A percentile compares a stretch with the other conserved stretches of the same genome.
These are phyloP conservation scores for Drosophila parabipectinata DNA, from an alignment of 1,140 invertebrate genomes.

Conservation along the genomic window DNA sequence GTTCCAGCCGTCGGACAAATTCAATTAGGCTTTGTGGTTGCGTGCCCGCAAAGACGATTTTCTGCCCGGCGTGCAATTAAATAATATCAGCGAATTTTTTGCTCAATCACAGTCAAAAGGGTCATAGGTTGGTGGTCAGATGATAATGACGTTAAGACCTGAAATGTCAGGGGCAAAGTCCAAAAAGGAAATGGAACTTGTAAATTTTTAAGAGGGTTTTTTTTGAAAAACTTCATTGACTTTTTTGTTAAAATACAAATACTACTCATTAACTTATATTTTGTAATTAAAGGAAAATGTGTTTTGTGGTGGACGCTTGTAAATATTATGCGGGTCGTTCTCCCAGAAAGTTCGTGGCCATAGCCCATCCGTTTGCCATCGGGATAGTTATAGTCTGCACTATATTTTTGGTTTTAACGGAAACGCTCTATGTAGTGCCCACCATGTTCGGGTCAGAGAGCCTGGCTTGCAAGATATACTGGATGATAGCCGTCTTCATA, in stretches of 20 bases:
- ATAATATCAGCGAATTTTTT: constrained; percentile 30
- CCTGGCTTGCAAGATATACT: constrained; percentile 30
- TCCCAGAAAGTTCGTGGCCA: background rate
- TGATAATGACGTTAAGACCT: constrained; percentile 31
- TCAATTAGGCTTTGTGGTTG: constrained; percentile 62
- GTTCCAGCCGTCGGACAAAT: constrained; percentile 34
- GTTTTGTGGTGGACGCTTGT: constrained; percentile 4
- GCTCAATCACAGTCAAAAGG: constrained; percentile 19
- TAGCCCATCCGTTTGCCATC: constrained; percentile 22
- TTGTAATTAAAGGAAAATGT: background rate
- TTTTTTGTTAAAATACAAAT: background rate
- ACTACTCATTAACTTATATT: too few relatives aligned
- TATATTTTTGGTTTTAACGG: background rate
- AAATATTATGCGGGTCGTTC: background rate
- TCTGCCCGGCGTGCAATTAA: constrained; percentile 47
- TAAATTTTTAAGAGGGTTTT: background rate
- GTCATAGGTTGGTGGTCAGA: constrained; percentile 2
- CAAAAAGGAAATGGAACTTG: background rate
- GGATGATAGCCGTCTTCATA: constrained; percentile 8
- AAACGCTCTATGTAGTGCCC: constrained; percentile 38
- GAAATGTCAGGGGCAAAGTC: constrained; percentile 16
- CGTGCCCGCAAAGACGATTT: constrained; percentile 66
- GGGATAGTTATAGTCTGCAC: background rate
- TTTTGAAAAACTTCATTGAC: background rate
- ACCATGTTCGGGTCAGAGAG: background rate